Conservation (phyloP, 2,888 invertebrate species). For the Cremastobaeus sp. region DNA sequence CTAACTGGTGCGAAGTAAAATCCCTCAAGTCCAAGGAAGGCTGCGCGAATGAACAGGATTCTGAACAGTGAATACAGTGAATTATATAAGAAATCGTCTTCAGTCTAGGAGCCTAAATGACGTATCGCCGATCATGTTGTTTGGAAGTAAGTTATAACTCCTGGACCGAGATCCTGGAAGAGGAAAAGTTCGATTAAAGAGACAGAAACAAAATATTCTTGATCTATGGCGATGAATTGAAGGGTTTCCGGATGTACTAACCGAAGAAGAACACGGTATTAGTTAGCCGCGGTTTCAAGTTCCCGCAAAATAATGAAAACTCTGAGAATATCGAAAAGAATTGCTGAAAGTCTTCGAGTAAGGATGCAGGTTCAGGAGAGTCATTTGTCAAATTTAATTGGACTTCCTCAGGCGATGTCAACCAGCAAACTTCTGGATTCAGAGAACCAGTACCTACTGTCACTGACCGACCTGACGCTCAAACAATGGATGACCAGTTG, state of each 20-base stretch:
- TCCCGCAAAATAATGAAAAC: constrained; percentile 7
- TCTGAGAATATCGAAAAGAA: constrained; percentile 2
- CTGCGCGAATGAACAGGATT: constrained; percentile 26
- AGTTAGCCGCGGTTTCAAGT: no score
- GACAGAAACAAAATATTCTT: constrained; percentile 17
- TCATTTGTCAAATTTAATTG: constrained; percentile 10
- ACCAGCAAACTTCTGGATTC: neutral
- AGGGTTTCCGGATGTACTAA: constrained; percentile 12
- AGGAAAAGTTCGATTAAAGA: constrained; percentile 26
- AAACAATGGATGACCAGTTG: no score
- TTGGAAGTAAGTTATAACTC: constrained; percentile 26
- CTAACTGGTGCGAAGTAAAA: constrained; percentile 41
- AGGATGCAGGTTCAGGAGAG: neutral
- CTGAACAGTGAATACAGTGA: constrained; percentile 24
- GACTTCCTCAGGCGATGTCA: neutral
- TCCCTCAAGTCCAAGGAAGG: neutral
- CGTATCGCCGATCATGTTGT: constrained; percentile 5
- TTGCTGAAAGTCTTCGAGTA: neutral
- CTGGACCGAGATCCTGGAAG: constrained; percentile 24
- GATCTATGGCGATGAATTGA: constrained; percentile 16
- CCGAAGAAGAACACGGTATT: constrained; percentile 7
- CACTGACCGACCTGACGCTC: neutral
- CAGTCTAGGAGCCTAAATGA: constrained; percentile 19
- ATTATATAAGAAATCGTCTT: constrained; percentile 28
- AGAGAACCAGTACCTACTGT: neutral